Conservation (phyloP, 1,140 invertebrate species). For the Drosophila carrolli region DNA sequence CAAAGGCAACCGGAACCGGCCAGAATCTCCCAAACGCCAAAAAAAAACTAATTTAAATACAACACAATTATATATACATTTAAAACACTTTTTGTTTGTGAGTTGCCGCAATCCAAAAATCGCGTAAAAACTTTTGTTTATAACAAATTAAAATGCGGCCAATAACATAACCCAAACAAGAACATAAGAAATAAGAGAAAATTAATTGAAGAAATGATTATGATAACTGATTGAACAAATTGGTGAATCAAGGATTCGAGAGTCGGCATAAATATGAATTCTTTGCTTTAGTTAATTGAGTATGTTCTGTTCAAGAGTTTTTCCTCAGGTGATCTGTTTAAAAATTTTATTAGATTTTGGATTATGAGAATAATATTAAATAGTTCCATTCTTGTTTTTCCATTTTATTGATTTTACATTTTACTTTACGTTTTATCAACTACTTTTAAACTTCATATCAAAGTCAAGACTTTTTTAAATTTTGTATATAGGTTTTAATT, state of each 20-base stretch:
- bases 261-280: neutral
- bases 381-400: no score
- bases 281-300: neutral
- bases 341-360: no score
- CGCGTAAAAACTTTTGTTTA: constrained; percentile 20
- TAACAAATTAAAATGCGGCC: constrained; percentile 36
- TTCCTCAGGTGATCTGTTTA: neutral
- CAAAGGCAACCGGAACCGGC: constrained; percentile 14
- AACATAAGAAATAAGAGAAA: neutral
- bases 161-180: constrained; percentile 5
- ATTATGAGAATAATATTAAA: no score
- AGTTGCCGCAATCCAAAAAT: constrained; percentile 5
- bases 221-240: neutral
- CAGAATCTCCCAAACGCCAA: constrained; percentile 23
- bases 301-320: no score
- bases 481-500: no score
- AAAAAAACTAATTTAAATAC: constrained; percentile 13
- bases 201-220: neutral
- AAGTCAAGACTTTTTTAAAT: no score
- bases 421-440: no score
- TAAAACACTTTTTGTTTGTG: constrained; percentile 29
- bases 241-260: neutral
- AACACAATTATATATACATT: constrained; percentile 22
- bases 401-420: no score
- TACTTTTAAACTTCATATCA: no score